These are phyloP conservation scores for Ceriagrion tenellum DNA, from an alignment of 2,888 invertebrate genomes.

Conservation along the genomic window DNA sequence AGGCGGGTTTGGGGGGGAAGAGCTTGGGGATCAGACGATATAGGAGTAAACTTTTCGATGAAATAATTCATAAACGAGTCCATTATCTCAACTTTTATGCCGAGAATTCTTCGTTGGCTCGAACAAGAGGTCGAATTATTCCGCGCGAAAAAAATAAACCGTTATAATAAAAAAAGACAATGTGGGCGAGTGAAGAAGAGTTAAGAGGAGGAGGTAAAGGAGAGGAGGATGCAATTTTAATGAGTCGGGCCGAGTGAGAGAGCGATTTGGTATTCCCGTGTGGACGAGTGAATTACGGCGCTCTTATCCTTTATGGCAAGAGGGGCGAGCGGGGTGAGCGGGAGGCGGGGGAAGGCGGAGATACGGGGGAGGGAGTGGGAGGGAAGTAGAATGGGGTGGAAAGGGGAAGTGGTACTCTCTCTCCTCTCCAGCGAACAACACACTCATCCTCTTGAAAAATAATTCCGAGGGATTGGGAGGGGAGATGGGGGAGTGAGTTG, in stretches of 20 bases:
- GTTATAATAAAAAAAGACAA: too few species aligned
- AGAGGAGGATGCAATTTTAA: background rate
- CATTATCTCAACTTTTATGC: constrained; percentile 10
- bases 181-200: too few species aligned
- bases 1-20: too few species aligned
- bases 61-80: constrained; percentile 11
- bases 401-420: too few species aligned
- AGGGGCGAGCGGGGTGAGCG: background rate
- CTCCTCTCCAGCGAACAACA: too few species aligned
- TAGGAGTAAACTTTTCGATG: background rate
- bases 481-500: too few species aligned
- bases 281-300: constrained; percentile 1
- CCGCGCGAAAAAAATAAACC: background rate
- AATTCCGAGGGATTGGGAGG: too few species aligned
- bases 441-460: too few species aligned
- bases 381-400: too few species aligned
- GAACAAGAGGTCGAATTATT: background rate
- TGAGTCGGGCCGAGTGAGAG: background rate
- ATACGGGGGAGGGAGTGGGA: background rate
- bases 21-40: background rate
- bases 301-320: background rate
- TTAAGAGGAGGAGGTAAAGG: too few species aligned
- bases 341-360: too few species aligned
- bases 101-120: background rate
- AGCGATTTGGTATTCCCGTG: background rate